Evolutionary conservation across 2,797 vertebrate species (phyloP), one percentile per base, ranked within the genome.

Genomic region (Hapalemur alaotrensis): DNA sequence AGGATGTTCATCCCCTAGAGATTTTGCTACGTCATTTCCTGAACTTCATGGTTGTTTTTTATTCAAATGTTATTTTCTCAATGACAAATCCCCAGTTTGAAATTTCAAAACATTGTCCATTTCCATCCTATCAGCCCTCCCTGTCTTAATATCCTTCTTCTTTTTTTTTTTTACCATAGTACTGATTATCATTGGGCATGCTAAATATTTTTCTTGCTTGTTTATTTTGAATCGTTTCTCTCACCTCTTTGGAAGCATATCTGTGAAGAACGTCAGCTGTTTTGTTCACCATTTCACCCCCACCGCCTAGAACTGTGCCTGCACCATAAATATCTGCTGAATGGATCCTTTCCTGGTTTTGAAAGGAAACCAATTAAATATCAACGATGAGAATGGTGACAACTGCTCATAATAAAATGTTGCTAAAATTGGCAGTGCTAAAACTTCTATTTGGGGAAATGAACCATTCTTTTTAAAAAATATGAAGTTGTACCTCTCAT

Each of bases 291-390:
- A 35, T 91, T 95, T 96, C 48, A 91, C 32, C 57, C 46, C 82
- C 6, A 87, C 35, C 12, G 52, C 43, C 25, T 80, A 89, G 46
- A 89, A 61, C 32, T 91, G 50, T 72, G 54, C 35, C 76, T 78
- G 17, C n/a, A 67, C 59, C 87, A 93, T 85, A 89, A 80, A 96
- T 89, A 96, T 81, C 81, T 85, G n/a, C 82, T 92, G 65, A 96
- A 94, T 72, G 41, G 69, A 92, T 91, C 7, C 65, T 78, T 92
- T 89, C 73, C 38, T 93, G 52, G 52, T 93, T 94, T 94, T 93
- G 86, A 96, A 97, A 97, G 78, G 88, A 97, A 96, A 94, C 48
- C 89, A 95, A 87, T 79, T 91, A 95, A 95, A 97, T 93, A 85
- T 92, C 82, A 91, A 86, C 25, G 89, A 97, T 75, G 85, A 97